A percentile compares a stretch with the other conserved stretches of the same genome.
Evolutionary conservation across 1,140 invertebrate genomes (phyloP).

Genomic region (Nylanderia fulva): DNA sequence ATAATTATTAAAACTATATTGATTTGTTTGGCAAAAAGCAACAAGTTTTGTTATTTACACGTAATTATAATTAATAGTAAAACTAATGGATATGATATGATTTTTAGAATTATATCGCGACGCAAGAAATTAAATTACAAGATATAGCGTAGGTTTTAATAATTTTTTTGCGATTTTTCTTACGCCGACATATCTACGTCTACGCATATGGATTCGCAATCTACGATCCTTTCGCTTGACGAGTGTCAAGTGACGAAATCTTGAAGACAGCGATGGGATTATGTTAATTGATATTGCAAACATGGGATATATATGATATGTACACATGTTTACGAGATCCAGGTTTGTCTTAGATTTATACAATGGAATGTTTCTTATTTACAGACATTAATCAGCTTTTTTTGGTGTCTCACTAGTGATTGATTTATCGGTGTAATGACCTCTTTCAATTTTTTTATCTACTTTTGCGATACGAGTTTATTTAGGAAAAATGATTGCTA

Average conservation of each 20-base stretch:
- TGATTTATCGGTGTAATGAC: conserved; percentile 27
- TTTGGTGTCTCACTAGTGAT: conserved; percentile 17
- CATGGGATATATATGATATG: background rate
- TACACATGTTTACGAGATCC: background rate
- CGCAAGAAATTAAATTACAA: background rate
- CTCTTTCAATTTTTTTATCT: background rate
- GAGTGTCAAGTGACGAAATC: conserved; percentile 16
- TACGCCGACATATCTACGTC: background rate
- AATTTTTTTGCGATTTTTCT: background rate
- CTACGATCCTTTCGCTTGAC: conserved; percentile 9
- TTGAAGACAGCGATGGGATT: background rate
- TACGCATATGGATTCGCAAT: background rate
- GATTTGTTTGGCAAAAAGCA: background rate
- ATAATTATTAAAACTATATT: background rate
- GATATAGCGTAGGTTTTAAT: background rate
- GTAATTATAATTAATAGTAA: background rate
- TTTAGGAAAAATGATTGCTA: background rate
- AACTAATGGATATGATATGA: background rate
- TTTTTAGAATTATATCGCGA: too few species aligned
- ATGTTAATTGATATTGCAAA: conserved; percentile 26
- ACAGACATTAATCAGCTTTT: conserved; percentile 11
- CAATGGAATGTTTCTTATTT: background rate
- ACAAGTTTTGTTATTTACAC: background rate
- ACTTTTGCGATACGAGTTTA: background rate
- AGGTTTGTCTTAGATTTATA: conserved; percentile 12